These are phyloP conservation scores for Gavia stellata DNA, from an alignment of 2,113 vertebrate species.

Conservation along the genomic window DNA sequence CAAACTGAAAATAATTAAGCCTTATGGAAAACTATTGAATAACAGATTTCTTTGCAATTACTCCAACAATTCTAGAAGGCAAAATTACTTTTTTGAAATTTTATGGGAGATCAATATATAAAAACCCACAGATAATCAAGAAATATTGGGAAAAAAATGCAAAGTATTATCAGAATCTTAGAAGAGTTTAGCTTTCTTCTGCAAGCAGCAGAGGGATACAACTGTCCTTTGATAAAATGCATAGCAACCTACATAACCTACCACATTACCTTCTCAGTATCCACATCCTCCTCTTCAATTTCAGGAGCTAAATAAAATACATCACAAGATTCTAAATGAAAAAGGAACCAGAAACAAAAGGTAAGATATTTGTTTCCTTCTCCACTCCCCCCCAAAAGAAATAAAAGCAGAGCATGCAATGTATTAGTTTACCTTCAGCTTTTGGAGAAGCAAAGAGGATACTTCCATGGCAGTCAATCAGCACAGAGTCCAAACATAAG, in stretches of 20 bases:
- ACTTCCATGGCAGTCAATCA: slow-evolving; percentile 78
- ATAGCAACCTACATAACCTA: not conserved
- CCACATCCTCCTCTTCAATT: slow-evolving; percentile 79
- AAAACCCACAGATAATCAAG: not conserved
- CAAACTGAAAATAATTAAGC: not conserved
- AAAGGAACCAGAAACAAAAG: slow-evolving; percentile 27
- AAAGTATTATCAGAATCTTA: not conserved
- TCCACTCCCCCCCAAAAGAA: not conserved
- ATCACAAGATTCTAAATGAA: slow-evolving; percentile 73
- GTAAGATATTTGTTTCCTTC: not conserved
- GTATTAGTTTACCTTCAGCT: slow-evolving; percentile 73
- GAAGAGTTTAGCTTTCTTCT: not conserved
- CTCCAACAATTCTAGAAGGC: not conserved
- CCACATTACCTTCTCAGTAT: slow-evolving; percentile 84
- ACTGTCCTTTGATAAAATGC: not conserved
- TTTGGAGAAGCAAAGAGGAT: slow-evolving; percentile 78
- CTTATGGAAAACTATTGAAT: not conserved
- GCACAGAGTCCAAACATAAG: slow-evolving; percentile 82
- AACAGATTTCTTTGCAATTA: not conserved
- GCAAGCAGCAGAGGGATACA: not conserved
- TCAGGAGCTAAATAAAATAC: slow-evolving; percentile 86
- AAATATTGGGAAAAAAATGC: not conserved
- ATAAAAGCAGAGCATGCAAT: not conserved
- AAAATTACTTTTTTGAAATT: not conserved
- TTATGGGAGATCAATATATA: not conserved